A percentile compares a stretch with the other conserved stretches of the same genome.
These are phyloP conservation scores for Montifringilla adamsi DNA, from an alignment of 2,113 vertebrate species.

Conservation along the genomic window DNA sequence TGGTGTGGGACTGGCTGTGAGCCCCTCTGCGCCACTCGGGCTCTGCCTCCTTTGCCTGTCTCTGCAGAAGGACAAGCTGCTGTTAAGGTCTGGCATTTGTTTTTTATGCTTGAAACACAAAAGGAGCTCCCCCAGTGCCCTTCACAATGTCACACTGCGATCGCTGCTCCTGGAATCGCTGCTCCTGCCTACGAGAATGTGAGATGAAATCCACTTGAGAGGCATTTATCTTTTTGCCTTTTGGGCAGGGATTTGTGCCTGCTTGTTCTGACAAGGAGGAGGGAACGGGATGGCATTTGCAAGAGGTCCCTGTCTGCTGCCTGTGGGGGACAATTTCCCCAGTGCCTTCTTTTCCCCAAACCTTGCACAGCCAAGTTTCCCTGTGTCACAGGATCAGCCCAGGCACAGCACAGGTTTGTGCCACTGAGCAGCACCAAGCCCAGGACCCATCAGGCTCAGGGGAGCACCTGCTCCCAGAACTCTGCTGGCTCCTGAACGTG, in stretches of 20 bases:
- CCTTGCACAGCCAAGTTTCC: not conserved
- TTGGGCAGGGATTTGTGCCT: not conserved
- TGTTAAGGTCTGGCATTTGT: not conserved
- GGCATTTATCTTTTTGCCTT: not conserved
- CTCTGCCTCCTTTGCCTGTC: not conserved
- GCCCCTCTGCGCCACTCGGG: not conserved
- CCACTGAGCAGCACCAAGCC: not conserved
- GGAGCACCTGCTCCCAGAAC: not conserved
- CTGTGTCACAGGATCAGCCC: not conserved
- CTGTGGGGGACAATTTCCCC: not conserved
- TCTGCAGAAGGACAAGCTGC: not conserved
- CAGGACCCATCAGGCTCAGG: rapidly evolving
- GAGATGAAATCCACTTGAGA: not conserved
- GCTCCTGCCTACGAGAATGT: not conserved
- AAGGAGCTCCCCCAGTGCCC: not conserved
- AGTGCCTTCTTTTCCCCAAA: not conserved
- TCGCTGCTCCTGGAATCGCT: not conserved
- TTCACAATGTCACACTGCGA: not conserved
- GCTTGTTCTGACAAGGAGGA: not conserved
- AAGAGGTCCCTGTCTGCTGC: not conserved
- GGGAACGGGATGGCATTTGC: not conserved
- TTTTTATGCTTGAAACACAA: not conserved
- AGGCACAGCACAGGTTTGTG: not conserved
- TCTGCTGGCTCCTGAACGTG: not conserved
- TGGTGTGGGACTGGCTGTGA: not conserved